These are phyloP conservation scores for Fulmarus glacialis DNA, from an alignment of 2,113 vertebrate species.

Conservation along the genomic window DNA sequence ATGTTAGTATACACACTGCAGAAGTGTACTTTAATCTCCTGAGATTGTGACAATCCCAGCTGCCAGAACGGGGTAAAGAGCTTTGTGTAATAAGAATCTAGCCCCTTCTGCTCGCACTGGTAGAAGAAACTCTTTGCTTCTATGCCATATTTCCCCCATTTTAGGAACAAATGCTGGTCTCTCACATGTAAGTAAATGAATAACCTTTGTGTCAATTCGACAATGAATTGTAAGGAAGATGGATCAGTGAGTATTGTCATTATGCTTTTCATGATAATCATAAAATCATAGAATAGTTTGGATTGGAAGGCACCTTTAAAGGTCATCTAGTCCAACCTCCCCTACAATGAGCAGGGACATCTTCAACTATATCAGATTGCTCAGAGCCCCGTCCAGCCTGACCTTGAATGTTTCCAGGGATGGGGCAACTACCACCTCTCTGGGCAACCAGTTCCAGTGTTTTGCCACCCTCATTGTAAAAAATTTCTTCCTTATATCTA, in stretches of 20 bases:
- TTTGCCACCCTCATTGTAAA: background rate
- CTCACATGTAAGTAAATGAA: background rate
- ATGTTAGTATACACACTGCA: background rate
- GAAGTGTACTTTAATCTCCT: background rate
- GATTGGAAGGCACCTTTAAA: background rate
- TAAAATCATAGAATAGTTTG: background rate
- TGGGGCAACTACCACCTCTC: rapidly evolving
- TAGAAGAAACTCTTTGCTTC: background rate
- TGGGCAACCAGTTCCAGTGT: background rate
- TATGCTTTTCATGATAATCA: background rate
- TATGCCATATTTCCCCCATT: background rate
- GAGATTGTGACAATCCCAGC: background rate
- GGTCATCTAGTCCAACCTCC: background rate
- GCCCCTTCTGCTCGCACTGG: background rate
- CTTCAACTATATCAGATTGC: background rate
- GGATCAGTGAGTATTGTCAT: background rate
- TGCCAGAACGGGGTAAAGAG: background rate
- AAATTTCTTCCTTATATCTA: background rate
- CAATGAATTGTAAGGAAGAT: background rate
- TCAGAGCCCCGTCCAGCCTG: background rate
- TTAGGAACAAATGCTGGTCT: background rate
- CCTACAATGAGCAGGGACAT: background rate
- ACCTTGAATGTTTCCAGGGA: background rate
- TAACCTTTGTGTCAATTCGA: background rate
- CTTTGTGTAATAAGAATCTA: background rate